Base-by-base conservation (phyloP, 1,140 invertebrate genomes). In the Ectropis grisescens region DNA sequence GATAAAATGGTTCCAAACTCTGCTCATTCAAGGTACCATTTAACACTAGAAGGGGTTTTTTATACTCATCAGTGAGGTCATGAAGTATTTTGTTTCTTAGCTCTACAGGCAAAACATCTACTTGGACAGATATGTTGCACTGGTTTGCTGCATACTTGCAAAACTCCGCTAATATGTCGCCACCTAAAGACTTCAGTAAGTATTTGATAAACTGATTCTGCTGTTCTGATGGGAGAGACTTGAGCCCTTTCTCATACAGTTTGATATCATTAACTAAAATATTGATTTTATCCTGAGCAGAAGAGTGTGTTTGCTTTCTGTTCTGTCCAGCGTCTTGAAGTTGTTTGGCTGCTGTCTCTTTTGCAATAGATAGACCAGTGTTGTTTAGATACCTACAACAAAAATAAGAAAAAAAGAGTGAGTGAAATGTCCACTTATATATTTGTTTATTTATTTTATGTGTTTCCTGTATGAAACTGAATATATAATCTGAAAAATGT, bases 191-290 rank as follows among this genome's bases (percentile, higher is more conserved):
- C 76, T 93, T 95, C 9, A 97, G 61, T 12, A 97, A 69, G 79
- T 97, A 94, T 66, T 93, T 94, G 0, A 83, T 72, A 29, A 97
- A 80, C 30, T 90, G 85, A 1, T 69, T 22, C 65, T 94, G 90
- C 27, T 86, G 72, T 28, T 88, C 69, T 41, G 51, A 41, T 13
- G 84, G 65, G 9, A 88, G 81, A 35, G 85, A 69, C 67, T 93
- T 95, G 0, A 95, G 80, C 2, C 92, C 93, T 75, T 95, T 96
- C 36, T 96, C 91, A 82, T 93, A 97, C 11, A 96, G 76, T 44
- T 88, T 86, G 15, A 95, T 88, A 61, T 95, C 93, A 29, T 86
- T 86, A 10, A 90, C 82, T 7, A 95, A 66, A 11, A 87, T 83
- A 62, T 93, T 92, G 1, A 97, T 74, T 60, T 91, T 91, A 38